phyloP scores from a whole-genome alignment of 2,113 vertebrate genomes.

The Oreochromis aureus region DNA sequence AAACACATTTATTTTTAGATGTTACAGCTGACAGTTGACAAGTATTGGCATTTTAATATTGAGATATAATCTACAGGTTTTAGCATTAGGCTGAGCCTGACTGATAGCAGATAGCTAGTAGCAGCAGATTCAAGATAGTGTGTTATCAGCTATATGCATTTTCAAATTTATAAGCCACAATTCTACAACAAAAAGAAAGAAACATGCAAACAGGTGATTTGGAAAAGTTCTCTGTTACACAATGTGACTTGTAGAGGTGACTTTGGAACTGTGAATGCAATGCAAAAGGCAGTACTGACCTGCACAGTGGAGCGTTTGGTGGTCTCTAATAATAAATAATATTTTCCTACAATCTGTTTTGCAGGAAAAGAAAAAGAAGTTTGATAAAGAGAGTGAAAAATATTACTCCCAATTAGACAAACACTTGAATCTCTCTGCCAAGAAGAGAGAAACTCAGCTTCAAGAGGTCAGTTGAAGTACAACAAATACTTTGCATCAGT shows the following conservation, averaged over 20 bases:
- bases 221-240: not conserved
- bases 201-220: not conserved
- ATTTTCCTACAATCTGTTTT: not conserved
- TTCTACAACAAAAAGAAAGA: not conserved
- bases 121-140: not conserved
- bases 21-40: not conserved
- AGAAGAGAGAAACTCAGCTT: conserved; percentile 93
- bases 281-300: not conserved
- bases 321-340: not conserved
- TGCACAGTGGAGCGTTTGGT: not conserved
- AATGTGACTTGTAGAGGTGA: not conserved
- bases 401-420: conserved; percentile 94
- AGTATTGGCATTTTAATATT: not conserved
- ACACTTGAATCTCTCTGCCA: conserved; percentile 88
- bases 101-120: not conserved
- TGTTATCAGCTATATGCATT: not conserved
- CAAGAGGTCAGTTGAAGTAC: conserved; percentile 78
- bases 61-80: not conserved
- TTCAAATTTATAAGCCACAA: not conserved
- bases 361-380: conserved; percentile 93
- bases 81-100: not conserved
- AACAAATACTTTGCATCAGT: not conserved
- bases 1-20: not conserved
- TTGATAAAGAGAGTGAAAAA: conserved; percentile 94
- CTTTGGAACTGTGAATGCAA: not conserved